Evolutionary conservation across 2,888 invertebrate species (phyloP), one percentile per base, ranked within the genome.

Genomic region (Epiblema foenella): DNA sequence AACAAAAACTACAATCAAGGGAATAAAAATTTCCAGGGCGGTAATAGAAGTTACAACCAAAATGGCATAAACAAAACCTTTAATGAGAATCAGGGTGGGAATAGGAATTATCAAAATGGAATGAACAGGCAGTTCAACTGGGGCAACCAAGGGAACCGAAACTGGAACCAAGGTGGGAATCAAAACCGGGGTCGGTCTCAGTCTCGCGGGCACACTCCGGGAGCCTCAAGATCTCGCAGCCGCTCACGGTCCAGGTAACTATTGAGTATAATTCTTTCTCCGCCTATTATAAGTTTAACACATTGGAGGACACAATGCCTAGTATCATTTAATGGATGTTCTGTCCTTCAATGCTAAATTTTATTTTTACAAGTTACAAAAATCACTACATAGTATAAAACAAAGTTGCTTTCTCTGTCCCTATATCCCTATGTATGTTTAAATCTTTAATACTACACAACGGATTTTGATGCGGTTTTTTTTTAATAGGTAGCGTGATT

Each of bases 151-250:
- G 62, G 49, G 2, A 64, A 63, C n/a, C 33, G 63, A 3, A 63
- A 54, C 37, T 64, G 64, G 64, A 64, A 58, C 9, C 63, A 63
- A n/a, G 54, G 54, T 9, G 52, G 63, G 2, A 63, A 33, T 18
- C 33, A 29, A 18, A 20, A 62, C 8, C 49, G 69, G 1, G 69
- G 59, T 15, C 58, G 59, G 12, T 60, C 65, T 2, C 65, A 54
- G 33, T n/a, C 24, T 0, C 52, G 62, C 1, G 54, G 52, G 12
- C n/a, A 11, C 1, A 64, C 67, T n/a, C 67, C 67, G 0, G 46
- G 49, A 15, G 33, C 29, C 5, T 52, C 63, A 5, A 39, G 39
- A 54, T 33, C 33, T 15, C 64, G n/a, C 24, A 64, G 64, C 54
- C 64, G 64, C 15, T 64, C 64, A 0, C 15, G 64, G 2, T 64